Evolutionary conservation across 2,888 invertebrate genomes (phyloP).

Genomic region (Chloroclysta siterata): DNA sequence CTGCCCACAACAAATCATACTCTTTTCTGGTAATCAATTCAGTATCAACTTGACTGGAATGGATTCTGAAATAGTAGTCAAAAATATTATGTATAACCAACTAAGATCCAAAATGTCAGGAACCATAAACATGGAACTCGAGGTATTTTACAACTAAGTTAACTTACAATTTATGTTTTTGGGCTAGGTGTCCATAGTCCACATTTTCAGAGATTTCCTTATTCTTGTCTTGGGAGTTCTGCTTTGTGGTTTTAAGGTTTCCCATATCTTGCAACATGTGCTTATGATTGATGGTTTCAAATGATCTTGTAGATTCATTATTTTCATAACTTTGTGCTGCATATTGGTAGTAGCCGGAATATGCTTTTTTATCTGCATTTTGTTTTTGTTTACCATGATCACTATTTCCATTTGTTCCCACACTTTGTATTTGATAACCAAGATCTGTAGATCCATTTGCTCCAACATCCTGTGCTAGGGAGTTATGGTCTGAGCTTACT

Average conservation of each 20-base stretch:
- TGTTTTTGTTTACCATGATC: background rate
- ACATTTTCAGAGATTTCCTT: slow-evolving; percentile 1
- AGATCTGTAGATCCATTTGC: background rate
- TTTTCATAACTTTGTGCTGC: background rate
- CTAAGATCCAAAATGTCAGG: background rate
- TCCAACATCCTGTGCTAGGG: background rate
- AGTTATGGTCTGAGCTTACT: slow-evolving; percentile 3
- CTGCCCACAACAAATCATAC: background rate
- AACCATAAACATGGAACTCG: background rate
- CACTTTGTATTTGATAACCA: background rate
- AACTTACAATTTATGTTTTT: slow-evolving; percentile 21
- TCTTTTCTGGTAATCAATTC: slow-evolving; percentile 13
- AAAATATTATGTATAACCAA: background rate
- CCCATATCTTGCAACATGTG: background rate
- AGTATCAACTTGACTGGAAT: background rate
- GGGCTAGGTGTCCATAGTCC: slow-evolving; percentile 1
- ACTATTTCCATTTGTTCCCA: background rate
- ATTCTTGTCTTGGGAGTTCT: slow-evolving; percentile 8
- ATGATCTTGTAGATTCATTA: background rate
- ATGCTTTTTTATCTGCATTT: background rate
- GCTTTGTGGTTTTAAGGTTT: background rate
- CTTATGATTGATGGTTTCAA: background rate
- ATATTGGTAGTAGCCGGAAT: background rate
- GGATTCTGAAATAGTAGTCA: slow-evolving; percentile 13
- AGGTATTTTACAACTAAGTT: background rate